A percentile compares a stretch with the other conserved stretches of the same genome.
Evolutionary conservation across 37 sponge, comb jelly and placozoan genomes (phyloP).

Genomic region (Spongilla lacustris): DNA sequence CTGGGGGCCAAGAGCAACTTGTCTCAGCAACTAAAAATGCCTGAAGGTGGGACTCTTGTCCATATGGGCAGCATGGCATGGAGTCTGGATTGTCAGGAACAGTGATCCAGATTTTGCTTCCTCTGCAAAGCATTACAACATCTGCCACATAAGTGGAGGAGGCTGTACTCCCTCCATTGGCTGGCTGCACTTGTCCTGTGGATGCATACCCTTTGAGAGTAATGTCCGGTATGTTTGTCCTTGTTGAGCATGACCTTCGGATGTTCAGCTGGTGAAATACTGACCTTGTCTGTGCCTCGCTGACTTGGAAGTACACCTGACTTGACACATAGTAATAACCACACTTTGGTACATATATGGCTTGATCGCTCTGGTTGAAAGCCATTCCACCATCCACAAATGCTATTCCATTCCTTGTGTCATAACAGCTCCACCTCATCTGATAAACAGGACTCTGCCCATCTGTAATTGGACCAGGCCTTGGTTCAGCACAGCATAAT

Average conservation of each 20-base stretch:
- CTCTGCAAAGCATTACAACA: constrained; percentile 28
- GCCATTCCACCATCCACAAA: constrained; percentile 61
- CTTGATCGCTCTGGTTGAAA: constrained; percentile 47
- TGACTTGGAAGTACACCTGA: constrained; percentile 28
- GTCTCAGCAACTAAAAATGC: constrained; percentile 32
- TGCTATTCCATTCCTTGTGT: background rate
- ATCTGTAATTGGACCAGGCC: background rate
- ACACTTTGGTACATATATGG: constrained; percentile 42
- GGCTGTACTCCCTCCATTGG: background rate
- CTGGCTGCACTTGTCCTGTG: background rate
- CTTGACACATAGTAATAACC: constrained; percentile 52
- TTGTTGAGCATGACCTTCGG: background rate
- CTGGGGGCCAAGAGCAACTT: constrained; percentile 39
- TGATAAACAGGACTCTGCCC: background rate
- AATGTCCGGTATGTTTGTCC: background rate
- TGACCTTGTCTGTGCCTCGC: background rate
- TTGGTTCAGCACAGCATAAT: no score
- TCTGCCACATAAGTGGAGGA: constrained; percentile 24
- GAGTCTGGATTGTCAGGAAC: constrained; percentile 12
- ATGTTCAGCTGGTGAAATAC: no score
- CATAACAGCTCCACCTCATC: background rate
- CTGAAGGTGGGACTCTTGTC: constrained; percentile 21
- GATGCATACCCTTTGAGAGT: background rate
- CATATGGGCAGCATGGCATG: constrained; percentile 36
- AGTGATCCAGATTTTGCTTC: constrained; percentile 38